Evolutionary conservation across 2,797 vertebrate genomes (phyloP), one percentile per base, ranked within the genome.

Genomic region (Toxotes lorentzi): DNA sequence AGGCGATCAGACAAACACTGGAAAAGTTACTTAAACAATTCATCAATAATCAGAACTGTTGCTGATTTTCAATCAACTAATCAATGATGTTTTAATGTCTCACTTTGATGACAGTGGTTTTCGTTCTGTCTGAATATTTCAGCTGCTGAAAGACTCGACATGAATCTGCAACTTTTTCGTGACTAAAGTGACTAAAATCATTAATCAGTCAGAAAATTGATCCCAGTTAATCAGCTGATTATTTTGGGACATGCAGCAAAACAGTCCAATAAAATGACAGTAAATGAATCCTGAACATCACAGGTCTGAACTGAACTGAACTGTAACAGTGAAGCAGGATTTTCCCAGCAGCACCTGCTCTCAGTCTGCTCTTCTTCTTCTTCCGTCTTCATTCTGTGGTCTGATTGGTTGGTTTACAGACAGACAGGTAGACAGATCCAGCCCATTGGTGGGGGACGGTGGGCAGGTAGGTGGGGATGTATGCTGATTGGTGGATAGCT

Each of bases 371-470:
- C 62, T 45, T 35, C 65, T 61, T 12, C 79, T 70, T 66, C 74
- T 66, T 80, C 79, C 91, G 78, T 91, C 90, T 84, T 94, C 91
- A 93, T 73, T 67, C 91, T 95, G 87, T 94, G 79, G 82, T 93
- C 81, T 94, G 81, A 88, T 93, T 95, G 94, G 93, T 95, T 95
- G 94, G 90, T 95, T 95, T 89, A 38, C 93, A 95, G 95, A 95
- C 78, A 95, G 93, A 89, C 93, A 93, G 92, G 89, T 95, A 95
- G 94, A 94, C 92, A 94, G 91, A 94, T 87, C 76, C 89, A 88
- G 93, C 90, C 91, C 94, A 89, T 91, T 93, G 92, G 91, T 93
- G 81, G 93, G 91, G 86, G 93, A 95, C 83, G 84, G 92, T 93
- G 93, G 94, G 92, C 94, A 96, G 95, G 95, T 95, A 96, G 93